phyloP scores from a whole-genome alignment of 2,113 vertebrate genomes.

The Mobula hypostoma region DNA sequence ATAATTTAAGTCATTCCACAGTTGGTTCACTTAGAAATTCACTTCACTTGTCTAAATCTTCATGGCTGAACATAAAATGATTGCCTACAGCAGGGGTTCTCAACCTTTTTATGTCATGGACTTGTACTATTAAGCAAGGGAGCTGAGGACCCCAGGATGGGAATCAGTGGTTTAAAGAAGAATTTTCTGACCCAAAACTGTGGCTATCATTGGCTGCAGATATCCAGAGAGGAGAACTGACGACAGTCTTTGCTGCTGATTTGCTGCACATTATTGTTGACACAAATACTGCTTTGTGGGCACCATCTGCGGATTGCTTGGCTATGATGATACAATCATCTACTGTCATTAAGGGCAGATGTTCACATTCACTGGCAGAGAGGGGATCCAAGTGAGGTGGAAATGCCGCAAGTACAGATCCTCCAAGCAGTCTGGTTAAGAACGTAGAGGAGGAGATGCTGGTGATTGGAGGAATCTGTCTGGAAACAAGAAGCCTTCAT shows the following conservation, averaged over 20 bases:
- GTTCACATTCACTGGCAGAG: no score
- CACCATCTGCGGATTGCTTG: background rate
- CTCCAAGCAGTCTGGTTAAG: no score
- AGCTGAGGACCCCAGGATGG: no score
- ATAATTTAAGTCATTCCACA: background rate
- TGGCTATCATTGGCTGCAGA: background rate
- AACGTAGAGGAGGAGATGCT: no score
- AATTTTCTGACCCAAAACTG: background rate
- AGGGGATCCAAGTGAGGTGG: no score
- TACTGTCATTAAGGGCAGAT: background rate
- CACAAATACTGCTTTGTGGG: background rate
- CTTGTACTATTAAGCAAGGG: no score
- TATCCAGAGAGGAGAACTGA: background rate
- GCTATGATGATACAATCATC: background rate
- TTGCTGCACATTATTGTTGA: background rate
- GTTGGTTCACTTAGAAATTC: background rate
- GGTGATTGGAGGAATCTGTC: no score
- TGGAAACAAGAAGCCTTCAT: no score
- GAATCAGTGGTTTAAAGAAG: background rate
- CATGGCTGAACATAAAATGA: background rate
- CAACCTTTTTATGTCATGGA: no score
- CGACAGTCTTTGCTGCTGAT: background rate
- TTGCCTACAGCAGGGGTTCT: no score
- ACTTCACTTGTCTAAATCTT: background rate
- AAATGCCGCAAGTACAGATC: no score